Base-by-base conservation (phyloP, 1,140 invertebrate genomes). In the Trichonephila inaurata region DNA sequence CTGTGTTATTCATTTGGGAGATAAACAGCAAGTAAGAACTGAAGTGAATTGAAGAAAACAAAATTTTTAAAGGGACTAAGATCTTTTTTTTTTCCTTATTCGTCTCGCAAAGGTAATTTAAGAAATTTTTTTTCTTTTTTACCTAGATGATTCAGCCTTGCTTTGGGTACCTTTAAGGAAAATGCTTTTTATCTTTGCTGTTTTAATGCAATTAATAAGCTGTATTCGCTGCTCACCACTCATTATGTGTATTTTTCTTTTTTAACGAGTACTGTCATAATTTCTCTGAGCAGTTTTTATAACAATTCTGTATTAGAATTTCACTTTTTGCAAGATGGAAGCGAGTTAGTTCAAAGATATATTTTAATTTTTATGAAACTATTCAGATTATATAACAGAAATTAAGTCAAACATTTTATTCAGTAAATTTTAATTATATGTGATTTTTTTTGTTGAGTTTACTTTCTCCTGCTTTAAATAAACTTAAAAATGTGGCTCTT, bases 131-230 rank as follows among this genome's bases (percentile, higher is more conserved):
- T 21, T 18, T 72, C 33, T 14, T 69, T 72, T 28, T 12, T 72
- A 28, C 12, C 69, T 72, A 28, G 24, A 72, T 33, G 24, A 28
- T 24, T 72, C 24, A 33, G 5, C 16, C 28, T 72, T 18, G 69
- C 12, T 72, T 33, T 33, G 16, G 4, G 4, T 72, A 28, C 69
- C 24, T 72, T 72, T 28, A 28, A 33, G 14, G 69, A 3, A 72
- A 40, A 14, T 10, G n/a, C 28, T 33, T 28, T 72, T 72, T 16
- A 14, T 51, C 51, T 51, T 12, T 10, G 51, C 10, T 72, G 28
- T 72, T 72, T 72, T 72, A 72, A 72, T 72, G 69, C 28, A 72
- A 72, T 72, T 72, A 72, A 72, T 72, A 72, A 28, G 28, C 24
- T 16, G 28, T 72, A 28, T 33, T 72, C 28, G 10, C 14, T 14